Percentiles rank a stretch among this genome's conserved stretches.
Conservation (phyloP, 2,888 invertebrate genomes). For the Empis livida region DNA sequence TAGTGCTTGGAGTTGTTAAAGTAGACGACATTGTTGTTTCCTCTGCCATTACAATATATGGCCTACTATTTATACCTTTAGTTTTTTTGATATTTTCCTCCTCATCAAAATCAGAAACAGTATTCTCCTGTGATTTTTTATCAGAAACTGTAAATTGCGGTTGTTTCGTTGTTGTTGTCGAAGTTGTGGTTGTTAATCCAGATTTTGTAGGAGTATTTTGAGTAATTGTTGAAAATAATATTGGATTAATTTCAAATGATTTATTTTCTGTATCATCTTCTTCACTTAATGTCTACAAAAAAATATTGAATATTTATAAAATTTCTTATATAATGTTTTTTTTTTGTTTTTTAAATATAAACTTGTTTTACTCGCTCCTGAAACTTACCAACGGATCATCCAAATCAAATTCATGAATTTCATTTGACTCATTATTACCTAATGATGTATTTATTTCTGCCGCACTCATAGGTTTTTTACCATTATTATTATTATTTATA, state of each 20-base stretch:
- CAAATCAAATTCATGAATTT: neutral
- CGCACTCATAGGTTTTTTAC: neutral
- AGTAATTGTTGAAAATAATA: neutral
- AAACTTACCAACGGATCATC: neutral
- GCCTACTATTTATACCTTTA: conserved; percentile 4
- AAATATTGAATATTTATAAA: neutral
- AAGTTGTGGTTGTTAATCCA: conserved; percentile 11
- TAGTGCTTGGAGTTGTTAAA: too few species aligned
- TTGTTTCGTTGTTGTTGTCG: conserved; percentile 27
- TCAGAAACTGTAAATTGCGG: conserved; percentile 6
- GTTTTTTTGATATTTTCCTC: conserved; percentile 5
- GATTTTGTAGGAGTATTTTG: neutral
- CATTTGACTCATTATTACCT: neutral
- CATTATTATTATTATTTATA: neutral
- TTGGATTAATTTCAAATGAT: neutral
- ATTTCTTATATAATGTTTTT: neutral
- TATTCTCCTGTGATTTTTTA: conserved; percentile 11
- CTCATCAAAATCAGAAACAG: conserved; percentile 10
- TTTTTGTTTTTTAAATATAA: neutral
- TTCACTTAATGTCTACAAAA: neutral
- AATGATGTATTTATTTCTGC: neutral
- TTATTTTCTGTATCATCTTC: neutral
- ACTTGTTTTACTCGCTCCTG: neutral
- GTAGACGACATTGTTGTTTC: neutral
- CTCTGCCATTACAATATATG: conserved; percentile 8